Evolutionary conservation across 2,797 vertebrate species (phyloP), one percentile per base, ranked within the genome.

Genomic region (Sebastes itinus): DNA sequence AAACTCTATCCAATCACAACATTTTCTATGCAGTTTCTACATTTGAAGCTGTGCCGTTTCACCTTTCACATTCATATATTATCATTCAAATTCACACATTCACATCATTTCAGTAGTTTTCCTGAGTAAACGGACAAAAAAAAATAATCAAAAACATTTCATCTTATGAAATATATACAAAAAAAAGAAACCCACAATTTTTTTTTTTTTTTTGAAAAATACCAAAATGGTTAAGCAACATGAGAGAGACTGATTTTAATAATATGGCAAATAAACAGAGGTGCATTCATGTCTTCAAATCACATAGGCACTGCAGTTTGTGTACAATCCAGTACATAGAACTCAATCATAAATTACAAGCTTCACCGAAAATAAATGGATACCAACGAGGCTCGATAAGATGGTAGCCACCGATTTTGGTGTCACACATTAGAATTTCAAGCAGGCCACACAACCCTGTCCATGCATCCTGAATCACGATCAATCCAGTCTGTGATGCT

Each of bases 221-320:
- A 56, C 16, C 63, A 70, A 85, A 71, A 54, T 67, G 10, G 35
- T 77, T 69, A 25, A 74, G 33, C 77, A 87, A 83, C 56, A 78
- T 86, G 68, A 86, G 85, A 85, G 83, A 86, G 69, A 87, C 54
- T 65, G 38, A 66, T 85, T 90, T 94, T 94, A 94, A 93, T 94
- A 75, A 86, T 89, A 92, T 92, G 92, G 90, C 92, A 94, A 88
- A 92, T 85, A 91, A 89, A 92, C 88, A 94, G 87, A 91, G 81
- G 82, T 86, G 84, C 87, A 91, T 92, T 92, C 78, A 89, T 58
- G 42, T 90, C 87, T 91, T 90, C 81, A 87, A 87, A 87, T 92
- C 92, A 94, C 80, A 88, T 80, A 94, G 94, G 94, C 94, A 95
- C 94, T 93, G 94, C 89, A 94, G 92, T 91, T 89, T 90, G 81